A percentile compares a stretch with the other conserved stretches of the same genome.
phyloP scores from a whole-genome alignment of 2,797 vertebrate genomes.

The Zalophus californianus region DNA sequence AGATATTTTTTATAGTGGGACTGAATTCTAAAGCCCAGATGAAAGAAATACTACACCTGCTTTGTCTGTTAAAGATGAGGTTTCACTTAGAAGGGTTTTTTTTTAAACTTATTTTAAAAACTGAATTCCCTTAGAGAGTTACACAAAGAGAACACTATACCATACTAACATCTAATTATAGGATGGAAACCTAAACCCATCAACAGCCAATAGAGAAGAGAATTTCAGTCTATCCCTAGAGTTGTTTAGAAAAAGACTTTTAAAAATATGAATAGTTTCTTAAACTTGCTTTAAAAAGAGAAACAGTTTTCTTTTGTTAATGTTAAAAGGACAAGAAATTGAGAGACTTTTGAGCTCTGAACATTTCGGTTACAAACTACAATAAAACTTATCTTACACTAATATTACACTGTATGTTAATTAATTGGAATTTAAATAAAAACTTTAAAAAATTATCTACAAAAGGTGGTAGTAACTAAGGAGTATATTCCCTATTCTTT shows the following conservation, averaged over 20 bases:
- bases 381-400: neutral
- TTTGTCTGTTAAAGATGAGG: conserved; percentile 56
- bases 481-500: neutral
- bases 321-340: conserved; percentile 40
- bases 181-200: conserved; percentile 9
- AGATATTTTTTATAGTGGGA: conserved; percentile 38
- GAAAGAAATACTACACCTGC: conserved; percentile 52
- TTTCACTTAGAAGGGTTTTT: neutral
- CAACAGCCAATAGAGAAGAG: conserved; percentile 17
- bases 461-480: neutral
- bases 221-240: neutral
- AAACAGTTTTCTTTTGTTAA: conserved; percentile 23
- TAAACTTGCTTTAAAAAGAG: neutral
- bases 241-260: neutral
- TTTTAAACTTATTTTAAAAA: neutral
- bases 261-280: neutral
- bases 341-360: neutral
- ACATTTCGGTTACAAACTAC: conserved; percentile 26
- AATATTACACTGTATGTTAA: neutral
- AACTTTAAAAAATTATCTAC: neutral
- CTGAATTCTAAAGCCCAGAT: conserved; percentile 54
- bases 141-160: conserved; percentile 33
- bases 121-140: conserved; percentile 40
- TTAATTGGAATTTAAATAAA: neutral
- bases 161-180: conserved; percentile 50